Percentiles rank a stretch among this genome's conserved stretches.
Conservation (phyloP, 1,140 invertebrate species). For the Stegodyphus mimosarum region DNA sequence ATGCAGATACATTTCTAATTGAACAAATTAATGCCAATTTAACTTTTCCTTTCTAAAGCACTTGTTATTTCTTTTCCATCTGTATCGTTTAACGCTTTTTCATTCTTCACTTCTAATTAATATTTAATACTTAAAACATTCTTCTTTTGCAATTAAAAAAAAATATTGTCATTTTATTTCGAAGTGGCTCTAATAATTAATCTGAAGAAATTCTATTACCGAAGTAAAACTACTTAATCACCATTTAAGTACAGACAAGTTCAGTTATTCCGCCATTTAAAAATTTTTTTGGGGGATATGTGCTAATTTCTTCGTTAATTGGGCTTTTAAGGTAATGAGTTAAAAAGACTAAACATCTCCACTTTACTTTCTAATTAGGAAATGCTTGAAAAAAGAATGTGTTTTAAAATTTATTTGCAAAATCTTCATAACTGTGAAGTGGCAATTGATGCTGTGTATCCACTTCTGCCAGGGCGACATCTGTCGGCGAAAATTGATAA, state of each 20-base stretch:
- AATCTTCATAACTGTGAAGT: neutral
- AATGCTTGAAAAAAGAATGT: slow-evolving; percentile 7
- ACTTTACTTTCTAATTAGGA: slow-evolving; percentile 34
- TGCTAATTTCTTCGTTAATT: slow-evolving; percentile 39
- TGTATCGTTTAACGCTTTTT: slow-evolving; percentile 13
- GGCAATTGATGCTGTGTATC: neutral
- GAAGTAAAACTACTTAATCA: slow-evolving; percentile 39
- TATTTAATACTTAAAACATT: slow-evolving; percentile 29
- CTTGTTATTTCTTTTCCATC: neutral
- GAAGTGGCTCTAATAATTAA: slow-evolving; percentile 18
- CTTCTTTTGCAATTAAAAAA: neutral
- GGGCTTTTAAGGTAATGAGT: slow-evolving; percentile 51
- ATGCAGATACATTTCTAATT: slow-evolving; percentile 38
- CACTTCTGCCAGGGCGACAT: neutral
- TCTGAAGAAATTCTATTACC: slow-evolving; percentile 40
- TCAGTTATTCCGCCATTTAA: neutral
- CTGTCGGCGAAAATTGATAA: slow-evolving; percentile 25
- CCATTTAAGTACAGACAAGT: slow-evolving; percentile 11
- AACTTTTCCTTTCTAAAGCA: slow-evolving; percentile 7
- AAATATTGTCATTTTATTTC: neutral
- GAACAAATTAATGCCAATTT: slow-evolving; percentile 41
- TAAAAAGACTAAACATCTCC: slow-evolving; percentile 3
- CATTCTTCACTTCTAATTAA: slow-evolving; percentile 35
- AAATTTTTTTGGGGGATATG: neutral
- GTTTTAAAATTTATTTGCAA: neutral